phyloP scores from a whole-genome alignment of 2,113 vertebrate species.

The Centropus bengalensis region DNA sequence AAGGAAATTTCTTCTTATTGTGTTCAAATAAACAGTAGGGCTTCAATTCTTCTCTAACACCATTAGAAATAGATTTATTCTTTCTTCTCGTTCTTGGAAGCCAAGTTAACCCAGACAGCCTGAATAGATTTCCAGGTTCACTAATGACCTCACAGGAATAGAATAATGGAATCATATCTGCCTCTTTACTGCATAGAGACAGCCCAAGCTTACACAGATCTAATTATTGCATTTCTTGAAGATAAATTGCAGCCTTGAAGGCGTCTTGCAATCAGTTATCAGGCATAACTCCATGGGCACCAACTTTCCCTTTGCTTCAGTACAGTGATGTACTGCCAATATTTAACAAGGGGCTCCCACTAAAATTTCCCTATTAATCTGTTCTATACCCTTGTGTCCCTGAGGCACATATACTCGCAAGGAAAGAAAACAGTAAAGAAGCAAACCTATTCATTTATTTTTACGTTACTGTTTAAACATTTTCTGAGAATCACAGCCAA shows the following conservation, averaged over 20 bases:
- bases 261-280: conserved; percentile 61
- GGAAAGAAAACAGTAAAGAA: conserved; percentile 59
- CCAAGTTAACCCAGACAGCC: conserved; percentile 37
- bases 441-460: conserved; percentile 70
- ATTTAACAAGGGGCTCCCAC: conserved; percentile 46
- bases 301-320: conserved; percentile 31
- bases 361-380: conserved; percentile 53
- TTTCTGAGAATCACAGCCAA: conserved; percentile 67
- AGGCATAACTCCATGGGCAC: conserved; percentile 27
- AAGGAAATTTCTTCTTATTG: background rate
- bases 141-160: conserved; percentile 68
- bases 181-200: background rate
- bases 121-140: conserved; percentile 56
- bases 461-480: conserved; percentile 63
- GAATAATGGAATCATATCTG: conserved; percentile 64
- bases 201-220: conserved; percentile 37
- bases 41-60: background rate
- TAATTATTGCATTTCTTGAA: conserved; percentile 42
- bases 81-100: background rate
- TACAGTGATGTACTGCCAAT: conserved; percentile 52
- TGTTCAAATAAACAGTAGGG: background rate
- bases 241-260: conserved; percentile 61
- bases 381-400: conserved; percentile 23
- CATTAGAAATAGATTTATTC: background rate
- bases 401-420: conserved; percentile 28